Percentiles rank a stretch among this genome's conserved stretches.
Evolutionary conservation across 2,888 invertebrate genomes (phyloP).

Genomic region (Cheilosia pagana): DNA sequence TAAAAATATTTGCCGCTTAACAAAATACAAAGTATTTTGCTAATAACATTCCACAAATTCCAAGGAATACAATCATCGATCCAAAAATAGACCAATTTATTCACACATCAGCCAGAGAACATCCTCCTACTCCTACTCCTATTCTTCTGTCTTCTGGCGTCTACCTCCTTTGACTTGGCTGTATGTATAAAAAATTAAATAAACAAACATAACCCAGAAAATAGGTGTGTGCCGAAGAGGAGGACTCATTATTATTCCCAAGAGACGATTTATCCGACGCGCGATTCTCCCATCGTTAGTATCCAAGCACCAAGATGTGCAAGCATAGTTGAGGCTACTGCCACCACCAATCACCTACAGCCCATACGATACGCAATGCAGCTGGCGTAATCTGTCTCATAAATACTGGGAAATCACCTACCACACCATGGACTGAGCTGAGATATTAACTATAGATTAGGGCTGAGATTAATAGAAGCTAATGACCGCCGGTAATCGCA

Average conservation of each 20-base stretch:
- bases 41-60: constrained; percentile 19
- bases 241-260: constrained; percentile 29
- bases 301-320: not conserved
- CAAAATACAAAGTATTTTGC: constrained; percentile 3
- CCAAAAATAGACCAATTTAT: constrained; percentile 51
- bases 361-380: constrained; percentile 27
- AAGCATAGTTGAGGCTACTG: not conserved
- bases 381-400: constrained; percentile 60
- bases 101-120: constrained; percentile 20
- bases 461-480: constrained; percentile 56
- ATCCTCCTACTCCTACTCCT: constrained; percentile 20
- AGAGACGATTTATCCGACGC: constrained; percentile 10
- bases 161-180: not conserved
- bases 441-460: constrained; percentile 52
- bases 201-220: constrained; percentile 45
- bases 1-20: constrained; percentile 2
- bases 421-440: constrained; percentile 16
- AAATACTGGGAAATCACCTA: constrained; percentile 50
- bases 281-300: constrained; percentile 4
- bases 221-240: constrained; percentile 3
- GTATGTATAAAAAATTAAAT: constrained; percentile 14
- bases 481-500: constrained; percentile 8
- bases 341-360: constrained; percentile 11
- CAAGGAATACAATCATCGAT: not conserved
- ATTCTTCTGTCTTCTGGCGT: not conserved